Percentiles rank a stretch among this genome's conserved stretches.
These are phyloP conservation scores for Loripinus fragilis DNA, from an alignment of 2,888 invertebrate species.

Conservation along the genomic window DNA sequence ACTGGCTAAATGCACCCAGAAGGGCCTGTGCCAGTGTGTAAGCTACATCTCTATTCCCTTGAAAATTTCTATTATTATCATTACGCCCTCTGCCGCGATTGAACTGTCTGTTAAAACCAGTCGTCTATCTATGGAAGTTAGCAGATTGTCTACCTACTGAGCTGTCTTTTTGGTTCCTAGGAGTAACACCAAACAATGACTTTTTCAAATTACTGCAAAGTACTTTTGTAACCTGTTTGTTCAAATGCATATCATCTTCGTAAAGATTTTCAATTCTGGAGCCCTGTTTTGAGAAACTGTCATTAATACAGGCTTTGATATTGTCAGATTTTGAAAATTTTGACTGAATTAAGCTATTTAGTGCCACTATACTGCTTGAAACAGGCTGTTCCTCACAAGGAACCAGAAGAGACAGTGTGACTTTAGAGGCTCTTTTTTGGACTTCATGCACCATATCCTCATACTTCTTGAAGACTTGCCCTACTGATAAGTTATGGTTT, in stretches of 20 bases:
- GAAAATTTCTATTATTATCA: not conserved
- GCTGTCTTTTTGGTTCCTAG: not conserved
- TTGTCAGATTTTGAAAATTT: not conserved
- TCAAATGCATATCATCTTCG: constrained; percentile 2
- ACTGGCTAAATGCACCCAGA: constrained; percentile 3
- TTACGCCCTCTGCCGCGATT: not conserved
- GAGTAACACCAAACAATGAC: not conserved
- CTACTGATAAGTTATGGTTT: not conserved
- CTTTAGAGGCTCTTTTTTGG: not conserved
- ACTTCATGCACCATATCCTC: not conserved
- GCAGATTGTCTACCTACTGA: not conserved
- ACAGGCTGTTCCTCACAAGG: constrained; percentile 2
- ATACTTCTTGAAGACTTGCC: not conserved
- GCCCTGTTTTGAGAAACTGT: constrained; percentile 3
- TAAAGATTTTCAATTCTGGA: not conserved
- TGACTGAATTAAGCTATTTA: constrained; percentile 1
- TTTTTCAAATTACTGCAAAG: not conserved
- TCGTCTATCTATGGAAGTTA: not conserved
- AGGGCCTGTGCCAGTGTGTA: constrained; percentile 4
- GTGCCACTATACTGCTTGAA: not conserved
- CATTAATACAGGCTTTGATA: constrained; percentile 3
- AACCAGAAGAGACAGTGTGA: constrained; percentile 1
- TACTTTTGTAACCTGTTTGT: constrained; percentile 3
- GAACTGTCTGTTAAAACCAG: not conserved
- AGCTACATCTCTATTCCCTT: constrained; percentile 1